Evolutionary conservation across 35 echinoderm and acorn worm genomes (phyloP), one percentile per base, ranked within the genome.

Genomic region (Amphiura filiformis): DNA sequence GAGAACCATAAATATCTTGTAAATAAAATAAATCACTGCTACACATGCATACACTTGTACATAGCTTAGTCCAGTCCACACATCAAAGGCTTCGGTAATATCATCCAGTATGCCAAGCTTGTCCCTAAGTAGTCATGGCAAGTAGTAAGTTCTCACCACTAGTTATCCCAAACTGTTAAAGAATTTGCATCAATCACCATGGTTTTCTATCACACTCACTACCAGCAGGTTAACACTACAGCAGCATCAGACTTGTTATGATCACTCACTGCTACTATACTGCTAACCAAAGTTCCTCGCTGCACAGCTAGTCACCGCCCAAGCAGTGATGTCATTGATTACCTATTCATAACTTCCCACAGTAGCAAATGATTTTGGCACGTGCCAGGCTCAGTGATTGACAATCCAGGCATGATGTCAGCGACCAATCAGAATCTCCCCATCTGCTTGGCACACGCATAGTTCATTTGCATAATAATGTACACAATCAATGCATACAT

Each of bases 391-490:
- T 15, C 61, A 15, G 4, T 70, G 61, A 70, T 70, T 70, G 61
- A 70, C 61, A 70, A 23, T 4, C 28, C 61, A 70, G 61, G 61
- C 61, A 70, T 70, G 61, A 70, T 70, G 61, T 23, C 61, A 70
- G 7, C 26, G 26, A 30, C 61, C 61, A 70, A 70, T 70, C 61
- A 30, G 61, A 70, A 13, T 15, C 1, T 1, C 28, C 26, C 17
- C 61, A 70, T 70, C 61, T 70, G 61, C 61, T 23, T 13, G 61
- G 61, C 61, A 70, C 61, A 70, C 61, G 9, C 26, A 30, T 23
- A 26, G 61, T n/a, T 70, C 28, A 70, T 70, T 70, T 70, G 61
- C 61, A 70, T 70, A 70, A 70, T n/a, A 70, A n/a, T 70, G 28
- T 26, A 70, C 41, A 70, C 61, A 70, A 70, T 70, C 61, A 70